These are phyloP conservation scores for Cichlasoma orientale DNA, from an alignment of 2,797 vertebrate species.

Conservation along the genomic window DNA sequence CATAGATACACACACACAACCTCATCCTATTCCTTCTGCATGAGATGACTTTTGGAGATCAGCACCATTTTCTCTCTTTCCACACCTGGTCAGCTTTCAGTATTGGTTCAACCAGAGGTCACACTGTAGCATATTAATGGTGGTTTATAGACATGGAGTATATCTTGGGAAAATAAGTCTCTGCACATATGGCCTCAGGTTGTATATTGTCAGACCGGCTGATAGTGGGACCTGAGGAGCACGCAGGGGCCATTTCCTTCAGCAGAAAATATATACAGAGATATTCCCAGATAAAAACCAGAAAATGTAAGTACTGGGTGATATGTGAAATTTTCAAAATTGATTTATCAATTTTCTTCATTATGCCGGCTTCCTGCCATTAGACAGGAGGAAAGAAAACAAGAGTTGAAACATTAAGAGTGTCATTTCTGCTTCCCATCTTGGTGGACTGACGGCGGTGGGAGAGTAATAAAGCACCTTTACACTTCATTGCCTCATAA, in stretches of 20 bases:
- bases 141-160: background rate
- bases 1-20: conserved; percentile 1
- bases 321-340: conserved; percentile 31
- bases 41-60: conserved; percentile 48
- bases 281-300: background rate
- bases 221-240: background rate
- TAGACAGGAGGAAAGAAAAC: conserved; percentile 43
- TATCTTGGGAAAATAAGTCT: background rate
- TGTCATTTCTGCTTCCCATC: conserved; percentile 58
- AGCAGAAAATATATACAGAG: background rate
- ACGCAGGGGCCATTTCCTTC: background rate
- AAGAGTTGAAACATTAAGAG: conserved; percentile 49
- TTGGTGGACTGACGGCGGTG: conserved; percentile 54
- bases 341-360: conserved; percentile 33
- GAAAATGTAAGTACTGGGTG: background rate
- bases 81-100: conserved; percentile 54
- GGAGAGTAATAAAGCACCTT: conserved; percentile 74
- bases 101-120: conserved; percentile 55
- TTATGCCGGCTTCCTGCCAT: conserved; percentile 49
- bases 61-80: conserved; percentile 35
- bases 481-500: conserved; percentile 78
- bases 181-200: background rate
- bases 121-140: conserved; percentile 35
- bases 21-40: conserved; percentile 36
- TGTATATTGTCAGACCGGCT: background rate